Evolutionary conservation across 2,113 vertebrate species (phyloP), one percentile per base, ranked within the genome.

Genomic region (Myxocyprinus asiaticus): DNA sequence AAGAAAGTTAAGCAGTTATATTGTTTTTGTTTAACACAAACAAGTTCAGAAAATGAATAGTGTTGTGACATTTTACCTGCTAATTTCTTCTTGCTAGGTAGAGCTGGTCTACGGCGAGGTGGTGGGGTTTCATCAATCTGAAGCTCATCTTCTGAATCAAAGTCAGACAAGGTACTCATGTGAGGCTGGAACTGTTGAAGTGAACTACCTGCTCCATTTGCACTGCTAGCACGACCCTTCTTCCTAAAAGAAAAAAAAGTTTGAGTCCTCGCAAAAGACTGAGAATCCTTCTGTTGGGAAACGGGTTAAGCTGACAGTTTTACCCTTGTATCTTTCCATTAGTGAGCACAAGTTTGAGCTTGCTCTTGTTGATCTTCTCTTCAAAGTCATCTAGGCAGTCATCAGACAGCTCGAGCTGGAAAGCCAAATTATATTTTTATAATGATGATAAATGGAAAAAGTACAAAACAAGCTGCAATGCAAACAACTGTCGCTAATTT

Each of bases 101-200:
- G 85, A 63, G 78, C 84, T 71, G 84, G 67, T 82, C 74, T 93
- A 81, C 94, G 94, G 61, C 95, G 92, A 74, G 94, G 94, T 73
- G 92, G 94, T 7, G 94, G 94, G 0, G 93, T 94, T 86, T 97
- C 95, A 0, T 97, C 96, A 67, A 97, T 97, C 85, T 96, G 95
- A 55, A 97, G 89, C 77, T 97, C 95, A 67, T 97, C 96, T 81
- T 97, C 96, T 0, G 96, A 94, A 81, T 97, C 95, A 65, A 96
- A 85, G 71, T 95, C 93, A 53, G 94, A 95, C 48, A 91, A 87
- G 69, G 91, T 89, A 67, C 91, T 92, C 78, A 91, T 87, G 82
- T 91, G 82, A 58, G 90, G 89, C 88, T 94, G 79, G 86, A 91
- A 93, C 42, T 87, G 93, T 53, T 76, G 91, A 83, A 64, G 91